These are phyloP conservation scores for Zeus faber DNA, from an alignment of 2,113 vertebrate species.

Conservation along the genomic window DNA sequence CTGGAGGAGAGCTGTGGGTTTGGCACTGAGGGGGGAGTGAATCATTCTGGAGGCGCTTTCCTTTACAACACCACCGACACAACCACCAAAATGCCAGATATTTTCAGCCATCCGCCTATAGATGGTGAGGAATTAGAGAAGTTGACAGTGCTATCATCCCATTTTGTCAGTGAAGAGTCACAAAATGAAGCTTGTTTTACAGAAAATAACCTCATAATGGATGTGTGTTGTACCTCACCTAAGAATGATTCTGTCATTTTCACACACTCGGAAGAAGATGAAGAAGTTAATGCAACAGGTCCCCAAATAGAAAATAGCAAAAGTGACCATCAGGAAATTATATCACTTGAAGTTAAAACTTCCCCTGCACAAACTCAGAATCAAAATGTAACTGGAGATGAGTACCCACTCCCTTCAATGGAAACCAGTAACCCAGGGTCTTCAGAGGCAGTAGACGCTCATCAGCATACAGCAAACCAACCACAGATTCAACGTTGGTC, in stretches of 20 bases:
- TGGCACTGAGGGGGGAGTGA: slow-evolving; percentile 3
- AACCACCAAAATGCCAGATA: slow-evolving; percentile 51
- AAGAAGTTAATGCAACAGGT: background rate
- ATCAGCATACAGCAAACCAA: slow-evolving; percentile 10
- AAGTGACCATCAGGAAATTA: slow-evolving; percentile 4
- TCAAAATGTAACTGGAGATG: slow-evolving; percentile 11
- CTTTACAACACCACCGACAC: slow-evolving; percentile 44
- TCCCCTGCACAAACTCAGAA: background rate
- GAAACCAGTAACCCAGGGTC: slow-evolving; percentile 15
- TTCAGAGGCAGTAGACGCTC: background rate
- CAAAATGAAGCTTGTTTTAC: slow-evolving; percentile 16
- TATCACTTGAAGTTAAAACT: slow-evolving; percentile 1
- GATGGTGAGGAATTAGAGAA: slow-evolving; percentile 65
- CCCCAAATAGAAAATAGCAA: slow-evolving; percentile 9
- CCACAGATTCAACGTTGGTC: slow-evolving; percentile 5
- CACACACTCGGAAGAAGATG: background rate
- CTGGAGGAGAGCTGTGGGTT: slow-evolving; percentile 8
- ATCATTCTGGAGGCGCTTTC: slow-evolving; percentile 19
- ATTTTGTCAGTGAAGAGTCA: slow-evolving; percentile 26
- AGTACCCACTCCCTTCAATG: slow-evolving; percentile 4
- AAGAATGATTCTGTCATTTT: slow-evolving; percentile 21
- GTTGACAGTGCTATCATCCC: too few species aligned
- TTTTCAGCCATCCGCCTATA: slow-evolving; percentile 63
- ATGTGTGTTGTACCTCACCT: slow-evolving; percentile 7
- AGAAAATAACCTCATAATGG: background rate